A percentile compares a stretch with the other conserved stretches of the same genome.
Evolutionary conservation across 2,888 invertebrate genomes (phyloP).

Genomic region (Carterocephalus palaemon): DNA sequence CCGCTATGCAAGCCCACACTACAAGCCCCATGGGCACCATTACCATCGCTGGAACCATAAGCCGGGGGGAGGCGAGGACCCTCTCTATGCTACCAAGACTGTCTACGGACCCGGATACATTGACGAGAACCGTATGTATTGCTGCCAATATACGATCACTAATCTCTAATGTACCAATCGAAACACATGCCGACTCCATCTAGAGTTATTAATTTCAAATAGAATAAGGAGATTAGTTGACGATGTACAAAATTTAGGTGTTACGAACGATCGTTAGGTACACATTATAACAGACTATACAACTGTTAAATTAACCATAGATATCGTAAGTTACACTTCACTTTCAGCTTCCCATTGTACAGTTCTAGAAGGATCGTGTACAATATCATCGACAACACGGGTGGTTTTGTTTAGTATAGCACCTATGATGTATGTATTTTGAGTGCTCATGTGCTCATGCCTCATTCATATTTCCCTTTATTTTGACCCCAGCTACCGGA

Average conservation of each 20-base stretch:
- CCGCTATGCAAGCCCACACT: slow-evolving; percentile 74
- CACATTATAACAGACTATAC: slow-evolving; percentile 44
- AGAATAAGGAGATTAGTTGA: slow-evolving; percentile 49
- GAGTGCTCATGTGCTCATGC: slow-evolving; percentile 29
- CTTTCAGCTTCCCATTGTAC: slow-evolving; percentile 60
- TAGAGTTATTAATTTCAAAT: slow-evolving; percentile 19
- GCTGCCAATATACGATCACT: slow-evolving; percentile 43
- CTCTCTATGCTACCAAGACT: slow-evolving; percentile 78
- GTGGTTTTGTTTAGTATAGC: slow-evolving; percentile 29
- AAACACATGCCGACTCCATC: slow-evolving; percentile 21
- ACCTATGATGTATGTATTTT: slow-evolving; percentile 19
- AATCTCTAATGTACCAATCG: slow-evolving; percentile 39
- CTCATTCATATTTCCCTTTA: slow-evolving; percentile 33
- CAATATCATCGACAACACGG: slow-evolving; percentile 33
- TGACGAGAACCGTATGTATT: slow-evolving; percentile 78
- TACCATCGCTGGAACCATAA: slow-evolving; percentile 74
- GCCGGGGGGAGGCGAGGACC: slow-evolving; percentile 74
- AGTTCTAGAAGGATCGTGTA: slow-evolving; percentile 42
- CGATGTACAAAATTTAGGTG: slow-evolving; percentile 37
- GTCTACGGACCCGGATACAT: slow-evolving; percentile 76
- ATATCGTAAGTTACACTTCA: slow-evolving; percentile 70
- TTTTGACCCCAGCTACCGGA: slow-evolving; percentile 21
- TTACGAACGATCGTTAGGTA: slow-evolving; percentile 38
- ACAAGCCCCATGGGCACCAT: slow-evolving; percentile 73
- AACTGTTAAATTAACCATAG: slow-evolving; percentile 65